Base-by-base conservation (phyloP, 2,888 invertebrate species). In the Cosmia pyralina region DNA sequence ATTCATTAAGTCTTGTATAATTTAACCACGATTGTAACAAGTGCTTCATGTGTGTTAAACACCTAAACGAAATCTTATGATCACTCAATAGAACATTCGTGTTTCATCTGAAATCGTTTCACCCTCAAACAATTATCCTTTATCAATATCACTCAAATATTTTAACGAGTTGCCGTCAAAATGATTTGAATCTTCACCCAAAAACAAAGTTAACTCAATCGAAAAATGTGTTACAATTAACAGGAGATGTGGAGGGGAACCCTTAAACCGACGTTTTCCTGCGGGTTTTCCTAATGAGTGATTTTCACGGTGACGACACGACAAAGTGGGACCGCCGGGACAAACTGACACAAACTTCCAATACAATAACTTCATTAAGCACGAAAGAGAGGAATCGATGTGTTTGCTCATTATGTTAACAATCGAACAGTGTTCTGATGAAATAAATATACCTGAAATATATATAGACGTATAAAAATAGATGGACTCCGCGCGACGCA, bases 281-380 rank as follows among this genome's bases (percentile, higher is more conserved):
- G 87, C 81, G 90, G 91, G 89, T 91, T 92, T 93, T 92, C 93
- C 92, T 91, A 91, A 92, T 92, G 94, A 92, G 87, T 92, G 91
- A 90, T 88, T 94, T 92, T 90, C 91, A 89, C 90, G 86, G 90
- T 90, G 90, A 88, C 89, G 85, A 92, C 90, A 90, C 88, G 86
- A 87, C 87, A 87, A 87, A 85, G 86, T 85, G n/a, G n/a, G 84
- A 89, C 88, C 85, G 85, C 85, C 77, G 77, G 79, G 85, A 89
- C 88, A 87, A 79, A 83, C 88, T 90, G 88, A 89, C 88, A 87
- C 86, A 90, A 88, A 92, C 92, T 94, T 94, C 93, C 92, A 91
- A 92, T 92, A 93, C 91, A 91, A 90, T 93, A 89, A 90, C 85
- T 90, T 89, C 87, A 88, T 88, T 87, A 79, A 71, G 81, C 80